Evolutionary conservation across 2,888 invertebrate species (phyloP), one percentile per base, ranked within the genome.

Genomic region (Drosophila falleni): DNA sequence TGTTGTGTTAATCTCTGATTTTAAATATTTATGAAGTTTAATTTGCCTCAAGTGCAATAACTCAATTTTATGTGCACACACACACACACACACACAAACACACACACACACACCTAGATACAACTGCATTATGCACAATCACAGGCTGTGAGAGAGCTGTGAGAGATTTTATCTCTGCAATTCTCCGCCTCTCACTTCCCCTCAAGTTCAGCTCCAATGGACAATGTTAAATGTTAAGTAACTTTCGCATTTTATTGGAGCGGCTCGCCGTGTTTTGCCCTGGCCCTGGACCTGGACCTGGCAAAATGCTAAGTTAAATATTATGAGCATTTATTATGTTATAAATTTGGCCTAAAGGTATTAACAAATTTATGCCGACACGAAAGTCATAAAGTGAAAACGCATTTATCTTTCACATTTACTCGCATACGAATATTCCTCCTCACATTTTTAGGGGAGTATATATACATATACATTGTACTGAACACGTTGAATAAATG

Each of bases 11-110:
- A 90, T 90, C 90, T 90, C 91, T 91, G 90, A 91, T 90, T 91
- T 90, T 85, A 90, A 90, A 91, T 91, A 91, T 91, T 91, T 91
- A 91, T 91, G 91, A 90, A 89, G 90, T 89, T 90, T 90, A 91
- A 91, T 91, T 91, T 91, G 91, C 91, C 91, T 90, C 90, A 84
- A 90, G 91, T 89, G 90, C 86, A 90, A 91, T 91, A 90, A 91
- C 91, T 91, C 91, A 91, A 89, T 90, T 91, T 90, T 78, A 83
- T 89, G 83, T 81, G 75, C 67, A 56, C 70, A 62, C 74, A 75
- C 71, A 75, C 68, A 46, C 62, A 60, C 49, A 47, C 47, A 58
- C 46, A 41, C 42, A 39, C 23, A 29, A 47, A 19, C 37, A 53
- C 47, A 37, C 41, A 42, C 54, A 53, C 51, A 56, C 53, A 35